Base-by-base conservation (phyloP, 2,888 invertebrate species). In the Clanis bilineata region DNA sequence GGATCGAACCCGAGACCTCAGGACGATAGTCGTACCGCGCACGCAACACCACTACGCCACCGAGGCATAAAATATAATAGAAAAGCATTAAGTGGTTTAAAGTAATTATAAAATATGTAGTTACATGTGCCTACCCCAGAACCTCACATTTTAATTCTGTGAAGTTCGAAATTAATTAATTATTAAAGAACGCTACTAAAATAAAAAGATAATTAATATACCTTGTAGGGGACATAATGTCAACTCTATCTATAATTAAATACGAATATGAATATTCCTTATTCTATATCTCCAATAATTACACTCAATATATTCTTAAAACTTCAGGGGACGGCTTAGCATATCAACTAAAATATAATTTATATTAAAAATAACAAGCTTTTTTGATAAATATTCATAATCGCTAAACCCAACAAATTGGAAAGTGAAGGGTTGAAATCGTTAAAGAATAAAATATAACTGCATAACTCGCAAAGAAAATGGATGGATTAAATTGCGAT, bases 251-350 rank as follows among this genome's bases (percentile, higher is more conserved):
- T 51, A 51, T 51, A 51, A 51, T 28, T 51, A 51, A 51, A 18
- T 21, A 51, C 28, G 32, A 51, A 51, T 47, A 47, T 51, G 9
- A 32, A 21, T n/a, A n/a, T 28, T 18, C 15, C 32, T 51, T 51
- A 44, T n/a, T n/a, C 23, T 23, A 45, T 21, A 23, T 56, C 23
- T 28, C 21, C 44, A 45, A 71, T 72, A 69, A 72, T 79, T 63
- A 66, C 61, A 63, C 67, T 64, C 66, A 76, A 79, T 75, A 77
- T 79, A 78, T 76, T 78, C 78, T 86, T 86, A 86, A 86, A 86
- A 84, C 85, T 86, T 79, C 78, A 81, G 86, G 88, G 88, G 88
- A 88, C 88, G 88, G 88, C 82, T 82, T 78, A 83, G 84, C 78
- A 74, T 82, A 76, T 83, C 73, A 86, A 86, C 80, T 73, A 71